These are phyloP conservation scores for Pristiophorus japonicus DNA, from an alignment of 2,113 vertebrate genomes.

Conservation along the genomic window DNA sequence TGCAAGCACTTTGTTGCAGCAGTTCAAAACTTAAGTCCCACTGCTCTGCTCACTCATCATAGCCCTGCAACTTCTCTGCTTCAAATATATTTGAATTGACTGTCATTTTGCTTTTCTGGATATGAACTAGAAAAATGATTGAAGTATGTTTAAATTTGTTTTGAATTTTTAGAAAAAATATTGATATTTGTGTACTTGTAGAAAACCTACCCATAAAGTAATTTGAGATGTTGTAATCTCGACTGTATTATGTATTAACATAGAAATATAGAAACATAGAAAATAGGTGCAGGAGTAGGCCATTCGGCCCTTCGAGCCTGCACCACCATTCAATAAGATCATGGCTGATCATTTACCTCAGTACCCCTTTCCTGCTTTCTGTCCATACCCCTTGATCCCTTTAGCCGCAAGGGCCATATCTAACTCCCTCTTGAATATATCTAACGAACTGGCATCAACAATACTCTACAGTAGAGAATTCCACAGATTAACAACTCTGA, in stretches of 20 bases:
- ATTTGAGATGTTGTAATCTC: background rate
- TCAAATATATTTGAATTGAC: background rate
- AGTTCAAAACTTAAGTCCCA: background rate
- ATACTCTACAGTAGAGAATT: too few species aligned
- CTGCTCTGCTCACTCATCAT: background rate
- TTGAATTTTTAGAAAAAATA: background rate
- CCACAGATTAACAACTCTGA: too few species aligned
- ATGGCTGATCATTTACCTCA: too few species aligned
- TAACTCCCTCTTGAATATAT: too few species aligned
- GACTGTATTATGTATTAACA: background rate
- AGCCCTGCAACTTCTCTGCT: background rate
- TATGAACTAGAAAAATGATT: background rate
- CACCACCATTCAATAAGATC: too few species aligned
- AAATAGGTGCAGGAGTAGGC: too few species aligned
- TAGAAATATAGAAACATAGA: too few species aligned
- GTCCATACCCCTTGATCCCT: too few species aligned
- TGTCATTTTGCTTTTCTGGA: background rate
- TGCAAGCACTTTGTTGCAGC: background rate
- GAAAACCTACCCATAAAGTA: background rate
- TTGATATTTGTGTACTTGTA: background rate
- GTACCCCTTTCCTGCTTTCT: too few species aligned
- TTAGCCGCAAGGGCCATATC: too few species aligned
- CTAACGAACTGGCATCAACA: too few species aligned
- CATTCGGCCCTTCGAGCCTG: too few species aligned
- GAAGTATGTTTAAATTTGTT: background rate